These are phyloP conservation scores for Lampris megalopsis DNA, from an alignment of 2,113 vertebrate species.

Conservation along the genomic window DNA sequence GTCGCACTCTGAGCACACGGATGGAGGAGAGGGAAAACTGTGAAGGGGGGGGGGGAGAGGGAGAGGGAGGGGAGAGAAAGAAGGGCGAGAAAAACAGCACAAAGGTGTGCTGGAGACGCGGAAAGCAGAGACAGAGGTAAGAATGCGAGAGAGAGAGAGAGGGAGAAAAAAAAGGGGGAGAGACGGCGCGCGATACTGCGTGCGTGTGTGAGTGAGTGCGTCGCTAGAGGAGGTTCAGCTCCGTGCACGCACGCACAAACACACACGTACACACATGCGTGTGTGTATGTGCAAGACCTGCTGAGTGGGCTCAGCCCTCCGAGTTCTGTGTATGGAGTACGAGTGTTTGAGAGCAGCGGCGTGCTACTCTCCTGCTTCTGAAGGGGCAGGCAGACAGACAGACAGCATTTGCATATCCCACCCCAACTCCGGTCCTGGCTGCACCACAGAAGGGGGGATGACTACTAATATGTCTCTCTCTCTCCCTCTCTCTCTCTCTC, in stretches of 20 bases:
- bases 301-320: conserved; percentile 58
- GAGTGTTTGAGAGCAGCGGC: conserved; percentile 61
- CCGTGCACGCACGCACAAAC: conserved; percentile 10
- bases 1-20: conserved; percentile 38
- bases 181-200: conserved; percentile 38
- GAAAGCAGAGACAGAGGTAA: conserved; percentile 8
- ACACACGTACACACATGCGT: neutral
- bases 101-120: conserved; percentile 70
- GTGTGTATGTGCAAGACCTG: conserved; percentile 56
- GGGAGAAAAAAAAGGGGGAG: conserved; percentile 32
- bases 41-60: conserved; percentile 42
- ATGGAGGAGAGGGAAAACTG: conserved; percentile 43
- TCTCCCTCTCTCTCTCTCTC: conserved; percentile 8
- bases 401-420: conserved; percentile 80
- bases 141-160: conserved; percentile 30
- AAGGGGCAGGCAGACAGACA: conserved; percentile 77
- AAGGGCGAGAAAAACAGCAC: conserved; percentile 65
- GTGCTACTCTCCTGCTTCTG: conserved; percentile 71
- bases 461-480: conserved; percentile 22
- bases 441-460: neutral
- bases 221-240: conserved; percentile 58
- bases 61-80: conserved; percentile 49
- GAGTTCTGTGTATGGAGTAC: conserved; percentile 54
- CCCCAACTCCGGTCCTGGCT: conserved; percentile 63
- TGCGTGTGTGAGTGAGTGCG: conserved; percentile 24